These are phyloP conservation scores for Andrena hattorfiana DNA, from an alignment of 2,888 invertebrate genomes.

Conservation along the genomic window DNA sequence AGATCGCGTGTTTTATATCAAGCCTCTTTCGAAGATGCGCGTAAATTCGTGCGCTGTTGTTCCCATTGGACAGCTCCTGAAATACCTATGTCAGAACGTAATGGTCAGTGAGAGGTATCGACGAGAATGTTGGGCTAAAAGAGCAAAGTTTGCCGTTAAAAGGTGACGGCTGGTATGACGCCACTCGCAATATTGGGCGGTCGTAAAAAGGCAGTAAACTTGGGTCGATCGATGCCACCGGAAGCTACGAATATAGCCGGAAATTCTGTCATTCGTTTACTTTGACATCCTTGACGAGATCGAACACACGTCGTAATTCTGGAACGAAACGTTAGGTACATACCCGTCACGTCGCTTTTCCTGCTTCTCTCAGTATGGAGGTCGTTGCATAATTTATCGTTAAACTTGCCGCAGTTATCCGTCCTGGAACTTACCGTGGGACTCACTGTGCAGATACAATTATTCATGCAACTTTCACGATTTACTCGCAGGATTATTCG, in stretches of 20 bases:
- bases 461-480: neutral
- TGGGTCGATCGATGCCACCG: slow-evolving; percentile 31
- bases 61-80: too few species aligned
- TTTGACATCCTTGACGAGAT: neutral
- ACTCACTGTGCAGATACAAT: neutral
- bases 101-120: neutral
- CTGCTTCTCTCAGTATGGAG: neutral
- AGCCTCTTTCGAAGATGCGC: too few species aligned
- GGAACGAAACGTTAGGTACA: neutral
- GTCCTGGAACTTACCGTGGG: neutral
- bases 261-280: slow-evolving; percentile 31
- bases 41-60: too few species aligned
- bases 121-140: neutral
- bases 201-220: slow-evolving; percentile 39
- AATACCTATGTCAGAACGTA: too few species aligned
- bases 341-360: neutral
- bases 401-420: neutral
- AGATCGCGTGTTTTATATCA: too few species aligned
- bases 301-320: neutral
- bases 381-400: slow-evolving; percentile 5
- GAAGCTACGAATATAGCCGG: slow-evolving; percentile 35
- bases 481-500: too few species aligned
- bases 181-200: slow-evolving; percentile 13
- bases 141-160: slow-evolving; percentile 8
- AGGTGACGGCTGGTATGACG: slow-evolving; percentile 15